Percentiles rank a stretch among this genome's conserved stretches.
phyloP scores from a whole-genome alignment of 2,888 invertebrate genomes.

The Epistrophella euchroma region DNA sequence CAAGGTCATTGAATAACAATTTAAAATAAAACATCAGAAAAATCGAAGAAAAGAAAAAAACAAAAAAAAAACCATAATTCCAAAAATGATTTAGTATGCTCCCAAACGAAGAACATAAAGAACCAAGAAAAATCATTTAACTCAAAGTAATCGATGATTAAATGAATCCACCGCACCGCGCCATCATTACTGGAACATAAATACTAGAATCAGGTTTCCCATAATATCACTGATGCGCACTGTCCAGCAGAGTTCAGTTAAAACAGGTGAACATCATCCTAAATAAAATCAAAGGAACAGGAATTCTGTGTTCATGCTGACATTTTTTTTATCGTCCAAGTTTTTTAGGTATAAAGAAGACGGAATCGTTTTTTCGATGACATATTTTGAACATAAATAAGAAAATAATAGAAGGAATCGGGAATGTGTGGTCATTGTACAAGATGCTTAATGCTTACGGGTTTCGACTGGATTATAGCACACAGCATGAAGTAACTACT shows the following conservation, averaged over 20 bases:
- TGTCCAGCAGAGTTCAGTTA: slow-evolving; percentile 23
- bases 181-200: background rate
- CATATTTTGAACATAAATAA: slow-evolving; percentile 62
- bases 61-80: background rate
- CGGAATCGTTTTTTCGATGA: slow-evolving; percentile 56
- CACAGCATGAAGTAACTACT: background rate
- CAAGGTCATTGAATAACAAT: slow-evolving; percentile 53
- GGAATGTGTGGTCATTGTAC: slow-evolving; percentile 27
- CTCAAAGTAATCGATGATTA: slow-evolving; percentile 70
- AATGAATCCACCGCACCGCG: slow-evolving; percentile 55
- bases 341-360: slow-evolving; percentile 52
- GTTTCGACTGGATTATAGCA: slow-evolving; percentile 6
- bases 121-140: slow-evolving; percentile 53
- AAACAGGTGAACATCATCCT: slow-evolving; percentile 62
- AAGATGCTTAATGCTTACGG: slow-evolving; percentile 38
- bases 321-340: slow-evolving; percentile 15
- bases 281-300: slow-evolving; percentile 48
- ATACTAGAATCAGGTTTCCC: slow-evolving; percentile 50
- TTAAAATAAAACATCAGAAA: slow-evolving; percentile 5
- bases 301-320: slow-evolving; percentile 37
- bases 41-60: background rate
- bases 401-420: slow-evolving; percentile 37
- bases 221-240: slow-evolving; percentile 5
- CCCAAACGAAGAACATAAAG: slow-evolving; percentile 69
- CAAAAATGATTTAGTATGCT: slow-evolving; percentile 63